A percentile compares a stretch with the other conserved stretches of the same genome.
Evolutionary conservation across 2,797 vertebrate genomes (phyloP).

Genomic region (Syncerus caffer): DNA sequence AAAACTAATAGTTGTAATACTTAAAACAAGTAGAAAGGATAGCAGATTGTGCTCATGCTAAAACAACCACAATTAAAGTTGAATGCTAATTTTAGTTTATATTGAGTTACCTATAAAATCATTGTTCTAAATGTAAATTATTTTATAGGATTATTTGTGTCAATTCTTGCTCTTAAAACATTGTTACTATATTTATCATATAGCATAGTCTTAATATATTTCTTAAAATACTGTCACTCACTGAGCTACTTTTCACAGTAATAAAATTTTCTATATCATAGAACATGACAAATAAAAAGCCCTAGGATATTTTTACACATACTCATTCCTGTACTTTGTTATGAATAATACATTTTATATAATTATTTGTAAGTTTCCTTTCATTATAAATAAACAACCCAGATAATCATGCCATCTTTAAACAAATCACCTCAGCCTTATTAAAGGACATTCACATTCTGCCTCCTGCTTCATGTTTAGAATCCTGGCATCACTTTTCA

Average conservation of each 20-base stretch:
- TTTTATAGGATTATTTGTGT: background rate
- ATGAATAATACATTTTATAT: background rate
- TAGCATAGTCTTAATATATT: background rate
- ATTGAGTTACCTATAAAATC: background rate
- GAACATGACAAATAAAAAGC: background rate
- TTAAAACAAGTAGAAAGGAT: background rate
- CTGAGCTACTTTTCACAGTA: background rate
- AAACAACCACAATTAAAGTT: background rate
- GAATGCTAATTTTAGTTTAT: background rate
- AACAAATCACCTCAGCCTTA: background rate
- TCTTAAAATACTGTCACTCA: background rate
- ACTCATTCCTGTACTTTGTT: background rate
- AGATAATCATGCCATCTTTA: background rate
- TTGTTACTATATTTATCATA: background rate
- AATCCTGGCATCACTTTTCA: background rate
- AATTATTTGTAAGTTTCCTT: background rate
- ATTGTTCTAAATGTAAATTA: background rate
- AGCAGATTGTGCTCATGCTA: background rate
- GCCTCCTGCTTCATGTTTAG: background rate
- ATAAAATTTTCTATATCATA: background rate
- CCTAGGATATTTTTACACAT: background rate
- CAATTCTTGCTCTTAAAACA: background rate
- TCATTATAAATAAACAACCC: background rate
- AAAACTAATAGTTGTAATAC: background rate
- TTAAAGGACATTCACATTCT: background rate